Evolutionary conservation across 2,113 vertebrate species (phyloP).

Genomic region (Spilogale gracilis): DNA sequence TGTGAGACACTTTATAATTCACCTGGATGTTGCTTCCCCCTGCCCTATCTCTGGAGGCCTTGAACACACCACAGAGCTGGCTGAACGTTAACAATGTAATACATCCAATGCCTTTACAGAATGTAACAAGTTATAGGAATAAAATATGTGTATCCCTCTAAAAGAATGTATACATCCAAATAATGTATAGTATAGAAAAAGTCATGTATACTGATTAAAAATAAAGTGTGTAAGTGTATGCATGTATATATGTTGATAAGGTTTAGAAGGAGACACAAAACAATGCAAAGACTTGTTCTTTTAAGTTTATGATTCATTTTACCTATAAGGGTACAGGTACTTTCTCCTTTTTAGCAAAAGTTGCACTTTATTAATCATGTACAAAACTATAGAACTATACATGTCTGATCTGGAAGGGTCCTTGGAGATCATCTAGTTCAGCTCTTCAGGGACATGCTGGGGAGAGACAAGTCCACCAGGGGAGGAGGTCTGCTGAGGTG

Average conservation of each 20-base stretch:
- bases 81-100: not conserved
- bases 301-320: constrained; percentile 1
- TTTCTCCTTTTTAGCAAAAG: not conserved
- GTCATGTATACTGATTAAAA: not conserved
- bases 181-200: not conserved
- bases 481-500: not conserved
- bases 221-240: not conserved
- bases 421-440: not conserved
- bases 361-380: not conserved
- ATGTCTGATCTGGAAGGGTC: not conserved
- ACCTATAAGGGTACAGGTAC: not conserved
- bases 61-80: not conserved
- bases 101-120: not conserved
- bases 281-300: not conserved
- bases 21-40: not conserved
- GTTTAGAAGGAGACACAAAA: constrained; percentile 12
- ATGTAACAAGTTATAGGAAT: not conserved
- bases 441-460: not conserved
- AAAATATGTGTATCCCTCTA: not conserved
- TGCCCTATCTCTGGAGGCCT: not conserved
- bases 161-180: not conserved
- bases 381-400: not conserved
- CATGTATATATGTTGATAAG: not conserved
- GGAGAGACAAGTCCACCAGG: not conserved
- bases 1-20: not conserved